Evolutionary conservation across 2,797 vertebrate species (phyloP).

Genomic region (Lutjanus campechanus): DNA sequence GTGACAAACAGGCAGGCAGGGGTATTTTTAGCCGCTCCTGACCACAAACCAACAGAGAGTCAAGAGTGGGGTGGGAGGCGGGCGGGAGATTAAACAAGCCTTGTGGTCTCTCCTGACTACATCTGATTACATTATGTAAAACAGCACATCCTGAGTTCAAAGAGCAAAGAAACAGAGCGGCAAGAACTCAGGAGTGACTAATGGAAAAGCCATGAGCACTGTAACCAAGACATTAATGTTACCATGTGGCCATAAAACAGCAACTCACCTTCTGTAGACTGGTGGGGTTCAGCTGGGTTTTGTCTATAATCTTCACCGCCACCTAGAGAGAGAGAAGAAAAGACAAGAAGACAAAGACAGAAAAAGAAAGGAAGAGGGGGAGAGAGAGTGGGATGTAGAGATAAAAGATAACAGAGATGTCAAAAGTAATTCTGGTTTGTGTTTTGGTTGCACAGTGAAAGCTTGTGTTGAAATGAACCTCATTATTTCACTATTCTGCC

Average conservation of each 20-base stretch:
- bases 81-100: slow-evolving; percentile 68
- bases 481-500: slow-evolving; percentile 48
- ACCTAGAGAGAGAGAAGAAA: slow-evolving; percentile 70
- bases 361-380: background rate
- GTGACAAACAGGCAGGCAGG: slow-evolving; percentile 67
- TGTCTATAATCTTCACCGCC: slow-evolving; percentile 87
- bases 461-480: slow-evolving; percentile 30
- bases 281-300: slow-evolving; percentile 86
- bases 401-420: slow-evolving; percentile 40
- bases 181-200: slow-evolving; percentile 52
- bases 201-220: slow-evolving; percentile 52
- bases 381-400: background rate
- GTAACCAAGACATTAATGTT: slow-evolving; percentile 56
- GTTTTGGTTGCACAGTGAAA: slow-evolving; percentile 27
- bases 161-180: slow-evolving; percentile 58
- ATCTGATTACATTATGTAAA: slow-evolving; percentile 79
- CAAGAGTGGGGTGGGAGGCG: slow-evolving; percentile 19
- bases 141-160: slow-evolving; percentile 78
- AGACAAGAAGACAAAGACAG: slow-evolving; percentile 23
- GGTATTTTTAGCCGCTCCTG: slow-evolving; percentile 74
- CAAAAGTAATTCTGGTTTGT: slow-evolving; percentile 42
- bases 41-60: slow-evolving; percentile 66
- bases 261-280: slow-evolving; percentile 86
- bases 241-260: slow-evolving; percentile 56
- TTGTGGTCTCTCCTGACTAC: slow-evolving; percentile 75